These are phyloP conservation scores for Lepidotrigona ventralis DNA, from an alignment of 1,140 invertebrate species.

Conservation along the genomic window DNA sequence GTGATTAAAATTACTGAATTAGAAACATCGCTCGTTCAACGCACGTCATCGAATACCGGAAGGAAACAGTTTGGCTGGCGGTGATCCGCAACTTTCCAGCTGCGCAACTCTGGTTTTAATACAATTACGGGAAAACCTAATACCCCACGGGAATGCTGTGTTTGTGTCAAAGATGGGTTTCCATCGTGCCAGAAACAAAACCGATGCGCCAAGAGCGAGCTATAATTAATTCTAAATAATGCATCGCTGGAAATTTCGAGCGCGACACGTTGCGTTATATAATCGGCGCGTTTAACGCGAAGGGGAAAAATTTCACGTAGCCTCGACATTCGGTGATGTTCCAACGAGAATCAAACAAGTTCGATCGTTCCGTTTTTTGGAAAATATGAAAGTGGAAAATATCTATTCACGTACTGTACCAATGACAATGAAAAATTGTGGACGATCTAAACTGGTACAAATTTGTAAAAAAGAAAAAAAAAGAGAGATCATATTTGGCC, in stretches of 20 bases:
- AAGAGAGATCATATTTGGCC: too few species aligned
- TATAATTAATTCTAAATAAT: conserved; percentile 37
- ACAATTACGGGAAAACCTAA: conserved; percentile 65
- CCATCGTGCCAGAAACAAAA: conserved; percentile 40
- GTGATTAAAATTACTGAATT: background rate
- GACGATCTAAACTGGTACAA: too few species aligned
- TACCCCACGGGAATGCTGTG: conserved; percentile 55
- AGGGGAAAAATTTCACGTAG: too few species aligned
- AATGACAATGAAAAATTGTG: too few species aligned
- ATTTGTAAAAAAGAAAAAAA: too few species aligned
- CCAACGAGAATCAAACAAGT: too few species aligned
- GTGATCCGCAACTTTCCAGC: conserved; percentile 61
- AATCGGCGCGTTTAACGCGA: background rate
- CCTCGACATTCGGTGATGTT: too few species aligned
- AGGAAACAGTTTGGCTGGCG: conserved; percentile 48
- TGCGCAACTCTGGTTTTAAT: conserved; percentile 62
- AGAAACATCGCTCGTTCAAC: conserved; percentile 17
- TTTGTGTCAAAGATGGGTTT: conserved; percentile 51
- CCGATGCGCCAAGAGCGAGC: conserved; percentile 18
- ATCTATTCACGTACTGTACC: too few species aligned
- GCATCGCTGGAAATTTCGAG: background rate
- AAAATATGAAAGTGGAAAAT: too few species aligned
- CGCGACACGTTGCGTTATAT: background rate
- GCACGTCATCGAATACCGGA: conserved; percentile 46
- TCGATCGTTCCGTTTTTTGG: too few species aligned